Conservation (phyloP, 2,113 vertebrate species). For the Myotis lucifugus region DNA sequence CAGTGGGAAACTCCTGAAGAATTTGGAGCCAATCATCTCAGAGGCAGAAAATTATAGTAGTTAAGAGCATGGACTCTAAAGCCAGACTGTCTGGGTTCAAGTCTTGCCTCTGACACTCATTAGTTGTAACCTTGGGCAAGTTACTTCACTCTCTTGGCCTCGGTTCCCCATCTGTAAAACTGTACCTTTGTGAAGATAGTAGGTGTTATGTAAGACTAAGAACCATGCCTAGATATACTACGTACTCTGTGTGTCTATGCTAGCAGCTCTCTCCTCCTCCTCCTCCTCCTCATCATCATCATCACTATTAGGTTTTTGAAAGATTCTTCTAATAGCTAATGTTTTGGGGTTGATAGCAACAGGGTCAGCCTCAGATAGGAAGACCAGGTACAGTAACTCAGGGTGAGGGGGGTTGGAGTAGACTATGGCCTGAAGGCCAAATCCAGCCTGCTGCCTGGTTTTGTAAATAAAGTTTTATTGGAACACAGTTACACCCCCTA, state of each 20-base stretch:
- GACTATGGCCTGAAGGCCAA: neutral
- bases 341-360: neutral
- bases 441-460: neutral
- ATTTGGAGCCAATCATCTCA: neutral
- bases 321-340: neutral
- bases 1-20: neutral
- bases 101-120: neutral
- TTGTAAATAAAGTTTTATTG: constrained; percentile 21
- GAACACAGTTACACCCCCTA: neutral
- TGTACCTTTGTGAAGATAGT: neutral
- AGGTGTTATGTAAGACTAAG: neutral
- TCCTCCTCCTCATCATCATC: neutral
- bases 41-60: neutral
- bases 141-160: constrained; percentile 1
- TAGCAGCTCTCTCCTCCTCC: no score
- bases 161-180: neutral
- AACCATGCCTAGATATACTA: neutral
- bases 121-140: neutral
- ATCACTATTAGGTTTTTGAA: neutral
- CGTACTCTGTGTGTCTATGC: neutral
- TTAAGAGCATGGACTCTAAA: neutral
- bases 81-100: neutral
- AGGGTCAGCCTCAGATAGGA: neutral
- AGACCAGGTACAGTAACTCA: neutral
- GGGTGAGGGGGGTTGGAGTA: neutral